These are phyloP conservation scores for Troglohyphantes excavatus DNA, from an alignment of 2,888 invertebrate genomes.

Conservation along the genomic window DNA sequence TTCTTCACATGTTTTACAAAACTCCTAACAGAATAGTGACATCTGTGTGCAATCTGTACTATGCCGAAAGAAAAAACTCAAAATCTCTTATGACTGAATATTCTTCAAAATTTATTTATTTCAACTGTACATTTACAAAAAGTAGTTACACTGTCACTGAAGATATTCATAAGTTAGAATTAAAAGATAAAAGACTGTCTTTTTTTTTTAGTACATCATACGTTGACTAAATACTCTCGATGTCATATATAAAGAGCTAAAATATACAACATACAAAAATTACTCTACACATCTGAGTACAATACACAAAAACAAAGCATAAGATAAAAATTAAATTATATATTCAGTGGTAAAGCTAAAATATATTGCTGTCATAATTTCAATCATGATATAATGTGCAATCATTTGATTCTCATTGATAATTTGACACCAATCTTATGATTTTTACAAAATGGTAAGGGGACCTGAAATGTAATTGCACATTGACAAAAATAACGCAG, in stretches of 20 bases:
- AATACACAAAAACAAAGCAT: conserved; percentile 75
- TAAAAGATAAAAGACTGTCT: conserved; percentile 73
- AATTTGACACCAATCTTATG: conserved; percentile 54
- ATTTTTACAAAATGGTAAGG: conserved; percentile 49
- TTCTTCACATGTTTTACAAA: no score
- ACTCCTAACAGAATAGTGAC: no score
- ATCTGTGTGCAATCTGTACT: no score
- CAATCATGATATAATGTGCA: conserved; percentile 69
- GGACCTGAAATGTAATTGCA: conserved; percentile 75
- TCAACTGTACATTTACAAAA: conserved; percentile 78
- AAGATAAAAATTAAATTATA: conserved; percentile 74
- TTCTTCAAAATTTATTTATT: conserved; percentile 77
- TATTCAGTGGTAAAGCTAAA: conserved; percentile 72
- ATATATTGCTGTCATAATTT: conserved; percentile 72
- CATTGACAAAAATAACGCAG: conserved; percentile 38
- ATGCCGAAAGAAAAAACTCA: no score
- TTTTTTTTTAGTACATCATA: conserved; percentile 71
- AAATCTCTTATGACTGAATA: conserved; percentile 25
- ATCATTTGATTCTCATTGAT: conserved; percentile 69
- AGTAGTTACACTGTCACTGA: conserved; percentile 75
- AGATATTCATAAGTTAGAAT: conserved; percentile 75
- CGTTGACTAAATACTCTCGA: conserved; percentile 75
- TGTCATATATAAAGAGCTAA: conserved; percentile 76
- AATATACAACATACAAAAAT: conserved; percentile 78
- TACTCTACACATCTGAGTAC: conserved; percentile 77